Percentiles rank a stretch among this genome's conserved stretches.
phyloP scores from a whole-genome alignment of 2,888 invertebrate genomes.

The Chloromyia formosa region DNA sequence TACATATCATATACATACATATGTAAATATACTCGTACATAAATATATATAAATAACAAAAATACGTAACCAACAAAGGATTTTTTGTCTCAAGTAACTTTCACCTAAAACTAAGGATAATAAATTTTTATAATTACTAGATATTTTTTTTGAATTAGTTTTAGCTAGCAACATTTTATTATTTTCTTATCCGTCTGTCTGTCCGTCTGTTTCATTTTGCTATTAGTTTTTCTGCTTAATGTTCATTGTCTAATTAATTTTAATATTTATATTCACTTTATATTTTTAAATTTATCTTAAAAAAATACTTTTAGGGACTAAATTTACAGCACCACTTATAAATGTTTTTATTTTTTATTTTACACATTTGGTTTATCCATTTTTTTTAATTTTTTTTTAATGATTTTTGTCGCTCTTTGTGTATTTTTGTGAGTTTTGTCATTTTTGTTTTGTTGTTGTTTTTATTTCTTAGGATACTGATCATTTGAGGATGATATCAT shows the following conservation, averaged over 20 bases:
- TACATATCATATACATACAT: no score
- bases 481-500: conserved; percentile 7
- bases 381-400: conserved; percentile 24
- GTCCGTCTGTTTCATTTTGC: no score
- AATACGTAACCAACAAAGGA: not conserved
- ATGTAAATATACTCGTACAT: no score
- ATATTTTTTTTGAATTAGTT: conserved; percentile 2
- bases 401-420: not conserved
- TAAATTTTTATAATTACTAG: not conserved
- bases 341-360: conserved; percentile 19
- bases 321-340: conserved; percentile 50
- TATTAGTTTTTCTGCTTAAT: conserved; percentile 7
- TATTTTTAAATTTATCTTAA: conserved; percentile 27
- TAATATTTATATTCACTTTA: conserved; percentile 33
- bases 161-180: conserved; percentile 5
- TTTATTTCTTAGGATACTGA: conserved; percentile 23
- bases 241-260: conserved; percentile 23
- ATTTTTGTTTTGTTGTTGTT: conserved; percentile 10
- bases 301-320: conserved; percentile 48
- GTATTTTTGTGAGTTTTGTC: not conserved
- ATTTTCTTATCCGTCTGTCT: conserved; percentile 21
- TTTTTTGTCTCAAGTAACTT: not conserved
- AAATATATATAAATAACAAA: no score
- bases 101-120: not conserved
- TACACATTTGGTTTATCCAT: conserved; percentile 7